Percentiles rank a stretch among this genome's conserved stretches.
Conservation (phyloP, 2,888 invertebrate genomes). For the Eustalomyia histrio region DNA sequence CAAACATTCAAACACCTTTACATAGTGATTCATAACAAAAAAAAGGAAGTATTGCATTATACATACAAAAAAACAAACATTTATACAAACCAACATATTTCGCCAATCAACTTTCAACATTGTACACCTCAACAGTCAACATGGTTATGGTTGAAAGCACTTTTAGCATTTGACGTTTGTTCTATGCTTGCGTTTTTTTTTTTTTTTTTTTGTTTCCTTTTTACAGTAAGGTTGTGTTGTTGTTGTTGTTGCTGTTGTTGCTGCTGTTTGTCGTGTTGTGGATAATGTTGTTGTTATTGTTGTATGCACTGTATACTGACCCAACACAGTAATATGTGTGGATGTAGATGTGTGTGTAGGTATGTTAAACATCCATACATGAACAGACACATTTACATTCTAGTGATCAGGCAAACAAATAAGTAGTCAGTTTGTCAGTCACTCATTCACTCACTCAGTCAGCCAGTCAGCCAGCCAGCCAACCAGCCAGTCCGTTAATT, state of each 20-base stretch:
- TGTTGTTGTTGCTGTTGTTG: background rate
- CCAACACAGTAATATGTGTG: conserved; percentile 8
- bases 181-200: background rate
- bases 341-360: background rate
- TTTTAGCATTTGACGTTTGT: conserved; percentile 56
- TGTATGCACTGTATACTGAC: conserved; percentile 31
- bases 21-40: background rate
- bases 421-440: conserved; percentile 12
- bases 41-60: background rate
- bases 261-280: background rate
- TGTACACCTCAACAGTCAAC: conserved; percentile 61
- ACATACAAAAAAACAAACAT: conserved; percentile 7
- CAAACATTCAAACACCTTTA: background rate
- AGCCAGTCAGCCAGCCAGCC: conserved; percentile 8
- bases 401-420: conserved; percentile 36
- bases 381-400: conserved; percentile 1
- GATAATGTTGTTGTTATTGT: background rate
- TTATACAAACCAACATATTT: conserved; percentile 44
- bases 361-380: background rate
- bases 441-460: background rate
- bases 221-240: background rate
- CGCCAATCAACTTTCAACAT: conserved; percentile 58
- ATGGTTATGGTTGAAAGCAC: conserved; percentile 55
- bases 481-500: conserved; percentile 12
- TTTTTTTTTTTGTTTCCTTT: background rate